Conservation (phyloP, 2,797 vertebrate genomes). For the Carapus acus region DNA sequence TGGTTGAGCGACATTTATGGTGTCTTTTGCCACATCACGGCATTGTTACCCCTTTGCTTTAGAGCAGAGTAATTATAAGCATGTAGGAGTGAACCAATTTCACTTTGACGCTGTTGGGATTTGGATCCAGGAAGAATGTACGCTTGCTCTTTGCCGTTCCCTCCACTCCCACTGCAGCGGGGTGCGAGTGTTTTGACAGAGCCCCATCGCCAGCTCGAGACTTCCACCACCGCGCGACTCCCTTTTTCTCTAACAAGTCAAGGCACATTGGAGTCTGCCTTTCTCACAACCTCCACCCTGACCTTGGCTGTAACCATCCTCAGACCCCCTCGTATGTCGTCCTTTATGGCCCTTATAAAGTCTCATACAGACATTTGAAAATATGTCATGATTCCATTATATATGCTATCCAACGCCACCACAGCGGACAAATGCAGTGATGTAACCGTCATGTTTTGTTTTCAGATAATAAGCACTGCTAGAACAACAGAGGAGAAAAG, state of each 20-base stretch:
- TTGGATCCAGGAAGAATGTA: constrained; percentile 53
- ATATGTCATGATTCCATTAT: constrained; percentile 21
- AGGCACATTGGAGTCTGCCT: constrained; percentile 36
- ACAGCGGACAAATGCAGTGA: constrained; percentile 13
- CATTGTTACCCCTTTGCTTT: too few species aligned
- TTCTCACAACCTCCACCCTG: constrained; percentile 37
- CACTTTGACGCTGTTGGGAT: constrained; percentile 27
- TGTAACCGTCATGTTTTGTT: constrained; percentile 35
- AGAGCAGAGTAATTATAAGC: constrained; percentile 7
- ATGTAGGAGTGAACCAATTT: constrained; percentile 33
- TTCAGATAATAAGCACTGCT: constrained; percentile 30
- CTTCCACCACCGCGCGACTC: constrained; percentile 37
- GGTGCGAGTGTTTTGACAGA: constrained; percentile 44
- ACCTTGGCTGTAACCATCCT: constrained; percentile 29
- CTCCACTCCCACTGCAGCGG: constrained; percentile 41
- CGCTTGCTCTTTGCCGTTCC: constrained; percentile 51
- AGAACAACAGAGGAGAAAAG: constrained; percentile 13
- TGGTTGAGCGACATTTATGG: too few species aligned
- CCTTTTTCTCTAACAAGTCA: constrained; percentile 41
- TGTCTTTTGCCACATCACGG: too few species aligned
- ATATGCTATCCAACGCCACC: constrained; percentile 12
- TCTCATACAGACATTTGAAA: constrained; percentile 32
- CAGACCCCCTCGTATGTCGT: constrained; percentile 17
- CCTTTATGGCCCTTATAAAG: constrained; percentile 46
- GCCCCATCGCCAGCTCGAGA: constrained; percentile 14